Evolutionary conservation across 2,888 invertebrate genomes (phyloP).

Genomic region (Strigamia crassipes): DNA sequence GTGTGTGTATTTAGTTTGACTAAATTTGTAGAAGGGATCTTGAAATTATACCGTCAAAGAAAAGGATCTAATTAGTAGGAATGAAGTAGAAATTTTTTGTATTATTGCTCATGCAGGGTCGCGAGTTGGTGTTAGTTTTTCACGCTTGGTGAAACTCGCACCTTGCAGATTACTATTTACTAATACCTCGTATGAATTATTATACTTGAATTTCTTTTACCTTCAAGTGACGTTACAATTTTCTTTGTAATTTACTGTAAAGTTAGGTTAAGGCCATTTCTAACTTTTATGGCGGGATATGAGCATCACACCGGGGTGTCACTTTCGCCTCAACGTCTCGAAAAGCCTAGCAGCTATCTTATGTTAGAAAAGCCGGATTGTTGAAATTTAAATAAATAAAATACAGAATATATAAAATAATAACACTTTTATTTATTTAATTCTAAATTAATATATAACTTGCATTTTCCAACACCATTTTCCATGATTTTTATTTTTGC

Average conservation of each 20-base stretch:
- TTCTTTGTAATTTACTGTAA: conserved; percentile 10
- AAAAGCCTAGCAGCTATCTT: conserved; percentile 6
- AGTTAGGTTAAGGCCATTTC: conserved; percentile 11
- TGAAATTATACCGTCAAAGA: background rate
- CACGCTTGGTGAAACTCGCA: background rate
- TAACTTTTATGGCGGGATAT: conserved; percentile 12
- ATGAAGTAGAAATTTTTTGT: background rate
- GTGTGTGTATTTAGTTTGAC: too few species aligned
- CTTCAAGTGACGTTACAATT: background rate
- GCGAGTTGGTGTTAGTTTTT: background rate
- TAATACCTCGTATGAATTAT: background rate
- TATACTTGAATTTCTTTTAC: background rate
- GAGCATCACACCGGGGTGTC: background rate
- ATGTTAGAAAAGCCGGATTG: background rate
- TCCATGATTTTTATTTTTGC: background rate
- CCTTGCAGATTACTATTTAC: background rate
- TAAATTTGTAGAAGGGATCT: background rate
- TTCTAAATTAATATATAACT: background rate
- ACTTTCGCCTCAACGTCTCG: conserved; percentile 7
- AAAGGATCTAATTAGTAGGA: background rate
- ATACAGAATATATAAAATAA: background rate
- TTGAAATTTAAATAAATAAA: background rate
- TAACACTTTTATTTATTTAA: background rate
- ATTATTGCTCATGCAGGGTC: background rate
- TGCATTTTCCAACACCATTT: background rate